phyloP scores from a whole-genome alignment of 2,797 vertebrate species.

The Urocyon cinereoargenteus region DNA sequence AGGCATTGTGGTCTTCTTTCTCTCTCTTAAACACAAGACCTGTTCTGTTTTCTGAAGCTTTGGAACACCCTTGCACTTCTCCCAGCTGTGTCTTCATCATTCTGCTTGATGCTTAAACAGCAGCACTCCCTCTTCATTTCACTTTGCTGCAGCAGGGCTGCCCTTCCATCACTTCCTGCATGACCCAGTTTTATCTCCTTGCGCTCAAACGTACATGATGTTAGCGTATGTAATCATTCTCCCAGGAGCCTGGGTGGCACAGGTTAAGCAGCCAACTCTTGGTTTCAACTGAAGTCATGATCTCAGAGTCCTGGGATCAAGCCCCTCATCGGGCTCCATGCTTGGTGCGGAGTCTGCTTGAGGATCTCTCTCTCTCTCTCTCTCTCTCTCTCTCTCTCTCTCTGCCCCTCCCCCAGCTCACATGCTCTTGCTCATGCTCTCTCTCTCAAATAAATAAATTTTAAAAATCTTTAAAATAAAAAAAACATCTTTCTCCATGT shows the following conservation, averaged over 20 bases:
- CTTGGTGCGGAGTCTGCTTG: neutral
- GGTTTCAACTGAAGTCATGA: neutral
- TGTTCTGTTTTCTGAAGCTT: neutral
- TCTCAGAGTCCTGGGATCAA: neutral
- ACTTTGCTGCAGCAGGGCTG: neutral
- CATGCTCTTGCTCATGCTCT: neutral
- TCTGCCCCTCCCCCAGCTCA: accelerated
- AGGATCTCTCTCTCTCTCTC: neutral
- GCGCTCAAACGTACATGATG: neutral
- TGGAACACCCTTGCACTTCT: neutral
- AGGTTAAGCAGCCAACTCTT: neutral
- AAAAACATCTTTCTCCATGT: neutral
- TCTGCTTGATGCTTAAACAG: neutral
- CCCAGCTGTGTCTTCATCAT: neutral
- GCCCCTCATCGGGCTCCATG: neutral
- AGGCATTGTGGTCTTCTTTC: neutral
- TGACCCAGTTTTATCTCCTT: neutral
- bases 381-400: neutral
- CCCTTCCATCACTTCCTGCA: neutral
- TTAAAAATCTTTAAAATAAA: neutral
- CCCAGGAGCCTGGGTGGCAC: neutral
- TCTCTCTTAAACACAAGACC: neutral
- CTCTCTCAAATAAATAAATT: neutral
- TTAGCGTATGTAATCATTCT: neutral
- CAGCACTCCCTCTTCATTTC: neutral